Evolutionary conservation across 23 tunicate species (phyloP), one percentile per base, ranked within the genome.

Genomic region (Ascidia mentula): DNA sequence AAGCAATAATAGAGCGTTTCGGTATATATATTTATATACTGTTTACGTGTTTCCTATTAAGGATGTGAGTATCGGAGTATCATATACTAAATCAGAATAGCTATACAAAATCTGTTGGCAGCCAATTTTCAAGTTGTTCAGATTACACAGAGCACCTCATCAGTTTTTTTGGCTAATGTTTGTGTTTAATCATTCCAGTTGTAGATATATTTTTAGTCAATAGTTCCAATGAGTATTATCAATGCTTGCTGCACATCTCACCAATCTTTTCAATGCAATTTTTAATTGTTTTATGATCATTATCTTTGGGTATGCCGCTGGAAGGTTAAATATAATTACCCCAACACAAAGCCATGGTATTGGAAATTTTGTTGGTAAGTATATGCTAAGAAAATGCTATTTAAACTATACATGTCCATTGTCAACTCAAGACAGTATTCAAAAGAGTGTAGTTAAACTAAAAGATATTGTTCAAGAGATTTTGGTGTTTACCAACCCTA

Each of bases 241-340:
- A 79, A 79, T 79, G 80, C 12, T 46, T 20, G 45, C 80, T 40
- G 73, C 75, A 69, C 40, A 75, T 6, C 72, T 85, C 46, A 69
- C 73, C 18, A 81, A 84, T n/a, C 60, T 93, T 59, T 93, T 93
- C 59, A 72, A 83, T 74, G 98, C 91, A 28, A 45, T 93, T 15
- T 81, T 93, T 26, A 84, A 84, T 42, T 93, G 98, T 76, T 93
- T 93, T 82, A 26, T 80, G 34, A 80, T 93, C 37, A 93, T 93
- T 39, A 34, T 93, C 0, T 93, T 76, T 76, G 98, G 98, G 20
- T 93, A 93, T 88, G 37, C 73, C n/a, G 79, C 90, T 22, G 98
- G 98, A 24, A 74, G 98, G 70, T 39, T 84, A 24, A 88, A 80
- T 45, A 31, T 88, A 35, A 65, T 93, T 0, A 88, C 93, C 18